Evolutionary conservation across 2,888 invertebrate species (phyloP), one percentile per base, ranked within the genome.

Genomic region (Lochmaea crataegi): DNA sequence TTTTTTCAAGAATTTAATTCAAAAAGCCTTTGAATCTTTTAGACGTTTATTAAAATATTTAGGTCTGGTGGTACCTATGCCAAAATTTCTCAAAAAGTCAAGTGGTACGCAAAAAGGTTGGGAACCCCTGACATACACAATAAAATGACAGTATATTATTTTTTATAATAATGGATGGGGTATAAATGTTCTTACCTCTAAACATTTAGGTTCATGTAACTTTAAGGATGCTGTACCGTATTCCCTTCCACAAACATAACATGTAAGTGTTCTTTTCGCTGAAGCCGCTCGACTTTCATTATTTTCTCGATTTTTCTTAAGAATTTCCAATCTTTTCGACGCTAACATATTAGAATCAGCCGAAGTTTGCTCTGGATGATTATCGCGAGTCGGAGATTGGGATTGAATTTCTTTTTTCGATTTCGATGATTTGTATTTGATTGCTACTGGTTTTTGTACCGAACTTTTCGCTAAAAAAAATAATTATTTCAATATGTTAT

Each of bases 121-220:
- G n/a, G n/a, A n/a, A n/a, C n/a, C n/a, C n/a, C n/a, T n/a, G n/a
- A n/a, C 22, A 22, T 22, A 22, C 1, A 22, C 22, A 22, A 22
- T 22, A 22, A 26, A 4, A 26, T 2, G 26, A 26, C 26, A 26
- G 26, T 26, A 5, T n/a, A n/a, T n/a, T n/a, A n/a, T n/a, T n/a
- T n/a, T n/a, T n/a, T n/a, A n/a, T n/a, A n/a, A n/a, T n/a, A n/a
- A n/a, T n/a, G n/a, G n/a, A n/a, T n/a, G n/a, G n/a, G n/a, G n/a
- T n/a, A n/a, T n/a, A n/a, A n/a, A n/a, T n/a, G n/a, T n/a, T n/a
- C 83, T 84, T 83, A 90, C 91, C 88, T 90, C 86, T 76, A 90
- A 83, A 83, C 92, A 93, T 80, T 91, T 91, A 0, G 92, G 91
- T 82, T 92, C 92, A 82, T 93, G 92, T 75, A 92, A 88, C 7